Evolutionary conservation across 2,888 invertebrate genomes (phyloP), one percentile per base, ranked within the genome.

Genomic region (Apamea anceps): DNA sequence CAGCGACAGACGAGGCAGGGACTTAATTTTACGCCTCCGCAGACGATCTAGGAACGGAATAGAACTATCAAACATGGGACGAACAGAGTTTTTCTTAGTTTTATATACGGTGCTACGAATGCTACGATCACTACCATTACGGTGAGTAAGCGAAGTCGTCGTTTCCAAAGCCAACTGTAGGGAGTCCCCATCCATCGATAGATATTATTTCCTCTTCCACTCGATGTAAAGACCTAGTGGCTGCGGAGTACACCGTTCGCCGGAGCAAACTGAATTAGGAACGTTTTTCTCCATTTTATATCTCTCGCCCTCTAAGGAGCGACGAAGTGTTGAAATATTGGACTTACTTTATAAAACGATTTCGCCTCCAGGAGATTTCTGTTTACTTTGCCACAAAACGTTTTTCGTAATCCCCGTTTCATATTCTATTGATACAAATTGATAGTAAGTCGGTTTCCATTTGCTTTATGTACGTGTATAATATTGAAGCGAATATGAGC

Each of bases 271-370:
- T 95, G 95, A 96, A 96, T 96, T 96, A 96, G 93, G 93, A 93
- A 92, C 95, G 94, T 95, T 96, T 96, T 96, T 95, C 96, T 94
- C 93, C 95, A 94, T 95, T 96, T 95, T 95, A 94, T 94, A 95
- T 94, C 93, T 94, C 92, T 93, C 94, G 88, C 94, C 93, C 94
- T 93, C 93, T 94, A 92, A 95, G 94, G 93, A 95, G 93, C 93
- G 93, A 88, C 94, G 95, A 95, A 95, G 95, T 95, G 95, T 94
- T 95, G 96, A 96, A 95, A 96, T 96, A 96, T 96, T 94, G 94
- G 94, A 95, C 92, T 95, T 94, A 95, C 95, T 96, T 96, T 95
- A 95, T 95, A 94, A 95, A 95, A 94, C 94, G 94, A 95, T 94
- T 94, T 94, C 91, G 92, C 92, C 92, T 91, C 91, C 87, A 90